Base-by-base conservation (phyloP, 2,888 invertebrate species). In the Lasioglossum figueresi region DNA sequence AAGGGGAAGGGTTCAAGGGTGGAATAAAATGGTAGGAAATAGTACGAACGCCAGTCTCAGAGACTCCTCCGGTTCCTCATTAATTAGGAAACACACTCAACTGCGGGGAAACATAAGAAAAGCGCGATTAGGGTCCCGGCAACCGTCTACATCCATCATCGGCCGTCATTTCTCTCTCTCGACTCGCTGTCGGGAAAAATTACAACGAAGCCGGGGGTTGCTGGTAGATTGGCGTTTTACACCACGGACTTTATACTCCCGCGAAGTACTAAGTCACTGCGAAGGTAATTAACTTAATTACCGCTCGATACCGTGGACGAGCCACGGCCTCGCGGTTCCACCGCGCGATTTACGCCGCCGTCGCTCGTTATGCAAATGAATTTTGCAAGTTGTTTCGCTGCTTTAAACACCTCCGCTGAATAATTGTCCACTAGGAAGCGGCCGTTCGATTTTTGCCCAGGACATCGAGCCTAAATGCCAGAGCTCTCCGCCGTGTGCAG, bases 211-310 rank as follows among this genome's bases (percentile, higher is more conserved):
- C 63, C 68, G 48, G 23, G 70, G 73, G 56, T 56, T 56, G 56
- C 4, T 3, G n/a, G 56, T 56, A 56, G 56, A 56, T 56, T 56
- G 27, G 63, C 31, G 14, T 79, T 71, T 79, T 83, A 78, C 82
- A 40, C 70, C 59, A 59, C 70, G 52, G 68, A 37, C 74, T 52
- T 82, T 77, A 73, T 83, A 76, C 76, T 40, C 80, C 70, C 45
- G 80, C 80, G 79, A 82, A 79, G 77, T 37, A 79, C 85, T 83
- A 88, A 90, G 90, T 88, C 86, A 85, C 87, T 76, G 71, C 71
- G 72, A 72, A 84, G 83, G 87, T 85, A 90, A 91, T 91, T 91
- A 91, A 89, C 87, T 91, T 91, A 91, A 91, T 91, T 91, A 91
- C 88, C 76, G 76, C 82, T 89, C 85, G 80, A 91, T 91, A 89